Percentiles rank a stretch among this genome's conserved stretches.
phyloP scores from a whole-genome alignment of 2,113 vertebrate species.

The Nothobranchius kuhntae region DNA sequence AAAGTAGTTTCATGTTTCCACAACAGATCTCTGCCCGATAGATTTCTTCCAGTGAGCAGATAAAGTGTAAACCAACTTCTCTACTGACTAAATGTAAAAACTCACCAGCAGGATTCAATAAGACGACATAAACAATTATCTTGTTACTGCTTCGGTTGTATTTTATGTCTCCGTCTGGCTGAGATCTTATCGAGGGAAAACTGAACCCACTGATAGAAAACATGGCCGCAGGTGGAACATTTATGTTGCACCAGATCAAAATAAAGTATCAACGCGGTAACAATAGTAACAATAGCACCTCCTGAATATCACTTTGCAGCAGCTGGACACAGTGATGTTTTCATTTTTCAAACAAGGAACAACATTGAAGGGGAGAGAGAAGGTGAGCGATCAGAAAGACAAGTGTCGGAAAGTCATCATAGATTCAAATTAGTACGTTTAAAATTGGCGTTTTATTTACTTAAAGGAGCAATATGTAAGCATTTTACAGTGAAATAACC shows the following conservation, averaged over 20 bases:
- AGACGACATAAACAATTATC: not conserved
- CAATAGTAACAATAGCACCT: conserved; percentile 74
- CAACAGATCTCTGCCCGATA: not conserved
- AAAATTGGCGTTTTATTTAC: too few species aligned
- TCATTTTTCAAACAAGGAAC: conserved; percentile 17
- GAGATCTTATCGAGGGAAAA: conserved; percentile 21
- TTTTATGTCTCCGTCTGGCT: not conserved
- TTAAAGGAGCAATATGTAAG: too few species aligned
- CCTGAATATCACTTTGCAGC: not conserved
- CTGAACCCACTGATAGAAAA: conserved; percentile 24
- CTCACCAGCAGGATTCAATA: not conserved
- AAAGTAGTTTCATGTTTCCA: not conserved
- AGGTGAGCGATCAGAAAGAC: not conserved
- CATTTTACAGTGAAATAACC: too few species aligned
- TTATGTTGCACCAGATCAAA: conserved; percentile 40
- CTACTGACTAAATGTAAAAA: not conserved
- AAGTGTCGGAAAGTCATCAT: not conserved
- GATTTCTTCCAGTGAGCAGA: not conserved
- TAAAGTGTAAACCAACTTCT: not conserved
- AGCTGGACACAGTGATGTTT: conserved; percentile 12
- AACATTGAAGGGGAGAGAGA: not conserved
- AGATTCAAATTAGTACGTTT: too few species aligned
- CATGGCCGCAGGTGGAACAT: conserved; percentile 29
- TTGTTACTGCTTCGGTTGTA: conserved; percentile 1
- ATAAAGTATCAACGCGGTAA: conserved; percentile 73